These are phyloP conservation scores for Notothenia coriiceps DNA, from an alignment of 2,113 vertebrate species.

Conservation along the genomic window DNA sequence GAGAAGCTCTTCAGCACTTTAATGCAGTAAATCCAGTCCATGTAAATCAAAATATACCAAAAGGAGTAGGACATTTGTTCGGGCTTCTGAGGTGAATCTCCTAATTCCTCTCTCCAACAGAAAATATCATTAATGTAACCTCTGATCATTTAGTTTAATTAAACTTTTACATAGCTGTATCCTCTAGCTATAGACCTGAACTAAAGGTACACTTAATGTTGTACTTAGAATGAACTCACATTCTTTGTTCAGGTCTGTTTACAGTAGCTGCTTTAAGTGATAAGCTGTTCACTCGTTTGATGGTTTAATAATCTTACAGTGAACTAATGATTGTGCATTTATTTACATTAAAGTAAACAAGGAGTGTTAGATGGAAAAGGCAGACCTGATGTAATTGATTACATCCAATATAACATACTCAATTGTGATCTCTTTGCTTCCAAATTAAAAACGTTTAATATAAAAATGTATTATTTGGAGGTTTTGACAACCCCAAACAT, in stretches of 20 bases:
- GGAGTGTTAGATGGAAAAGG: background rate
- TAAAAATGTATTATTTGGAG: background rate
- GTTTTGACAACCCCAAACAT: background rate
- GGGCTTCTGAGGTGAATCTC: background rate
- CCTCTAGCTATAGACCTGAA: background rate
- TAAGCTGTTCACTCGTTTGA: background rate
- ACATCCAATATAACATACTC: constrained; percentile 31
- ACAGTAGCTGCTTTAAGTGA: background rate
- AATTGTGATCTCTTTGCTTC: constrained; percentile 6
- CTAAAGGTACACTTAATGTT: background rate
- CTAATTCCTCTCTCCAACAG: background rate
- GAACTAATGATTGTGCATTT: constrained; percentile 1
- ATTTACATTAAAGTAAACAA: background rate
- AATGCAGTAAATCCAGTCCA: background rate
- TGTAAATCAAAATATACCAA: background rate
- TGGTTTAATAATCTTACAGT: background rate
- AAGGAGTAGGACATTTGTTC: background rate
- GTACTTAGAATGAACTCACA: background rate
- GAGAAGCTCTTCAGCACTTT: background rate
- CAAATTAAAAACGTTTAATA: constrained; percentile 12
- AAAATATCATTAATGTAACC: background rate
- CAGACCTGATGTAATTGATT: background rate
- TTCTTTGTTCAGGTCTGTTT: background rate
- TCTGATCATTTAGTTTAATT: background rate
- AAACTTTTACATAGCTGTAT: background rate